These are phyloP conservation scores for Solenodon paradoxus DNA, from an alignment of 2,113 vertebrate genomes.

Conservation along the genomic window DNA sequence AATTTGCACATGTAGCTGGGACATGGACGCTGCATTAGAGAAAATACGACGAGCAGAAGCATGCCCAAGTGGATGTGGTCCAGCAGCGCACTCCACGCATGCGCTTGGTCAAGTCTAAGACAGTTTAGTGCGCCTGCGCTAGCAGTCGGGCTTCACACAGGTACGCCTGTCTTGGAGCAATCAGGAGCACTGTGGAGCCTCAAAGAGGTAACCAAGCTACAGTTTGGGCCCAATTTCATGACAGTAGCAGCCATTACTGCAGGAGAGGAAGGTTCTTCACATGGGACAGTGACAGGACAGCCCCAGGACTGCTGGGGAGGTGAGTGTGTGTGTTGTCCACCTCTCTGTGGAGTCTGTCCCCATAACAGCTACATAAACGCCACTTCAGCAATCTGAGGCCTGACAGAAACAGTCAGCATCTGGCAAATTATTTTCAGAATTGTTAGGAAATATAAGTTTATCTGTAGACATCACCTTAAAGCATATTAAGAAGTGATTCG, in stretches of 20 bases:
- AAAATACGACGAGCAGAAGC: fast-evolving
- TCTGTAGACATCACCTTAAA: fast-evolving
- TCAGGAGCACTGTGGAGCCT: fast-evolving
- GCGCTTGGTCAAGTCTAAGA: fast-evolving
- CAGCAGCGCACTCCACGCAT: fast-evolving
- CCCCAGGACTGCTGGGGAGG: too few relatives aligned
- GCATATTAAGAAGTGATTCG: neutral
- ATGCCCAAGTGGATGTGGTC: fast-evolving
- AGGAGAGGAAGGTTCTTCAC: too few relatives aligned
- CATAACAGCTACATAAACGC: fast-evolving
- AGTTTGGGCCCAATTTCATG: too few relatives aligned
- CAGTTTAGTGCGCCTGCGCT: fast-evolving
- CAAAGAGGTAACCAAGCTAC: fast-evolving
- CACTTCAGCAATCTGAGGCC: too few relatives aligned
- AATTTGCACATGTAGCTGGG: too few relatives aligned
- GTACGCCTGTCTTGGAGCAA: too few relatives aligned
- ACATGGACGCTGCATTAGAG: fast-evolving
- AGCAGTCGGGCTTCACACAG: fast-evolving
- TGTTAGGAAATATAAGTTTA: too few relatives aligned
- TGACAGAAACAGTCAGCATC: neutral
- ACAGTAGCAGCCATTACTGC: too few relatives aligned
- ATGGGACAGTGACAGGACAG: too few relatives aligned
- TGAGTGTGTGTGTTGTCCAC: neutral
- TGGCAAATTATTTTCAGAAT: neutral
- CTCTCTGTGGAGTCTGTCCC: too few relatives aligned